Evolutionary conservation across 1,140 invertebrate species (phyloP), one percentile per base, ranked within the genome.

Genomic region (Drosophila equinoxialis): DNA sequence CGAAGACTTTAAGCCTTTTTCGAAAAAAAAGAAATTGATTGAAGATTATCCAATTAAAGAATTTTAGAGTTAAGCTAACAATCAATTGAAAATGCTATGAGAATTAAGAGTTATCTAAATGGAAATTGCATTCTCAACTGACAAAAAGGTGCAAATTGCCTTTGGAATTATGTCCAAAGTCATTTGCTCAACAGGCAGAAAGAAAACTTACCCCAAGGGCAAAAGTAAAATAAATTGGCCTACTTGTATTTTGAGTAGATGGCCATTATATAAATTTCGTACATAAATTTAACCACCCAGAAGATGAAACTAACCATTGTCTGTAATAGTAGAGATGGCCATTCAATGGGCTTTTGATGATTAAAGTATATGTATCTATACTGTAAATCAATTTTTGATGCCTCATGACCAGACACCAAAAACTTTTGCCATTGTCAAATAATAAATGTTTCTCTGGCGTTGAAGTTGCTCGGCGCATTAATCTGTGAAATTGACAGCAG

Each of bases 381-480:
- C 45, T 51, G 45, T 51, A 51, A 51, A 51, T 51, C 45, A 51
- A 51, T 51, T 51, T 51, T 51, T 51, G 45, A 51, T 51, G 45
- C 45, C 45, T 51, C 45, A 51, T 51, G 45, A 51, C 45, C 45
- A 51, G 45, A 51, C 45, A 51, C 45, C 45, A 45, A 51, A 51
- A 51, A 51, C 45, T 51, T 51, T 51, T 51, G 45, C 45, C 45
- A 51, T 51, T 51, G 45, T 51, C 45, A 51, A 51, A 51, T 51
- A 51, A 51, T 51, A 51, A 51, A 51, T 51, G 45, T 51, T 51
- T 8, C 45, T 51, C 45, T 51, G 45, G 45, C 14, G 45, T 48
- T 48, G 45, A 48, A 48, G 45, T 48, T 48, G 45, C 45, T 48
- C 45, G 6, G 45, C 45, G 45, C 45, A 51, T 51, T 51, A 51